Evolutionary conservation across 1,140 invertebrate species (phyloP), one percentile per base, ranked within the genome.

Genomic region (Globodera ellingtonae): DNA sequence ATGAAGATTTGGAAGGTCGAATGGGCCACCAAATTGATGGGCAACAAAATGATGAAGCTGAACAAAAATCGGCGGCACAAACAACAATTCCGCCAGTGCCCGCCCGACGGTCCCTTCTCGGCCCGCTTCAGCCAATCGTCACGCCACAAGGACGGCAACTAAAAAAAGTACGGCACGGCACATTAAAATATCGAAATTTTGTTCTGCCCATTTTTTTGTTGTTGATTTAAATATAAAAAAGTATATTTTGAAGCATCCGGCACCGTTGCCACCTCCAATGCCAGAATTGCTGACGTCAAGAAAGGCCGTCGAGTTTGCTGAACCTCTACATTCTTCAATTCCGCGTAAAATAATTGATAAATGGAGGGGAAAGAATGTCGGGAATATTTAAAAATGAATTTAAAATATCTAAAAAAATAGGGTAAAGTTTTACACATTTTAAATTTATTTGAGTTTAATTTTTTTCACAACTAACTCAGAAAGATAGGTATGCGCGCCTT

Each of bases 321-420:
- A 87, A 10, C 84, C 84, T 13, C 72, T 86, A 10, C 84, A 86
- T 84, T 70, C 73, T 47, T 86, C 84, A 56, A 87, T 86, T 72
- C 84, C 84, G 21, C 84, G 84, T 85, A 86, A 76, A 15, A 13
- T 35, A 74, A 15, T 15, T 21, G 10, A 21, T 65, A 10, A 6
- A 62, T 24, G 21, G 24, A 52, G 18, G n/a, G 65, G 35, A 52
- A n/a, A 65, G 13, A 66, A 9, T 65, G 47, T 56, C 65, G 47
- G 24, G 15, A 15, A 79, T 72, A 50, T 48, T 44, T 67, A 78
- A 52, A 52, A 52, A 52, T 52, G 52, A 15, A 52, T 52, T n/a
- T n/a, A 10, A 52, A 9, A 52, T 35, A 35, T 35, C 3, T 35
- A 35, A 35, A 35, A 35, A 35, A 35, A 24, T 35, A 35, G 35